These are phyloP conservation scores for Potamilus streckersoni DNA, from an alignment of 1,140 invertebrate species.

Conservation along the genomic window DNA sequence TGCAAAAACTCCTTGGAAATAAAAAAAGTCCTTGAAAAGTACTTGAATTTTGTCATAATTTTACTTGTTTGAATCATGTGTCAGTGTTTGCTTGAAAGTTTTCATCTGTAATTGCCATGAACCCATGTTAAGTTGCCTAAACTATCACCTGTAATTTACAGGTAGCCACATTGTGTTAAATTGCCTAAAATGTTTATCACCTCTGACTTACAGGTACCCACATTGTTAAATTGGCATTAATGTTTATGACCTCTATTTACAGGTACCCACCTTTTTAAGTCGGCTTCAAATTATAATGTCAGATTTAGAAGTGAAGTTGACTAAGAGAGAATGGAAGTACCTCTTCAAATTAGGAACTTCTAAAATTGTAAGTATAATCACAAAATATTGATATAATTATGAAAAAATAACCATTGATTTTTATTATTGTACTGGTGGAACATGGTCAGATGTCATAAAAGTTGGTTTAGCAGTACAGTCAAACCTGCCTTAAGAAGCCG, in stretches of 20 bases:
- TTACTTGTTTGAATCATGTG: too few species aligned
- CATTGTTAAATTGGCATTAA: slow-evolving; percentile 74
- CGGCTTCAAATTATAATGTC: slow-evolving; percentile 69
- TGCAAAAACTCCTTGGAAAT: too few species aligned
- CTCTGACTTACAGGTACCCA: slow-evolving; percentile 64
- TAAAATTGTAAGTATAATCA: slow-evolving; percentile 73
- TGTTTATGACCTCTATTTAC: not conserved
- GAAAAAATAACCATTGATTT: not conserved
- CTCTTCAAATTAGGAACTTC: slow-evolving; percentile 79
- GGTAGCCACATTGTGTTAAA: slow-evolving; percentile 73
- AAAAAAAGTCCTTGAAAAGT: too few species aligned
- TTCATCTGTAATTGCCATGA: too few species aligned
- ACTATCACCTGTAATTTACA: slow-evolving; percentile 25
- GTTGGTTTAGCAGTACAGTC: not conserved
- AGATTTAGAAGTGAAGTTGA: slow-evolving; percentile 75
- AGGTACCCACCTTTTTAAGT: slow-evolving; percentile 11
- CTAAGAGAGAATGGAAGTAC: slow-evolving; percentile 79
- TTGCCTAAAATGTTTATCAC: slow-evolving; percentile 68
- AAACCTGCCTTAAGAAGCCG: too few species aligned
- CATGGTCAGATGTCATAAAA: not conserved
- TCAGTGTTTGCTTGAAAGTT: too few species aligned
- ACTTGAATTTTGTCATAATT: too few species aligned
- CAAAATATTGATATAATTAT: not conserved
- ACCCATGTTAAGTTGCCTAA: too few species aligned
- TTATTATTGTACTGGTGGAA: not conserved